phyloP scores from a whole-genome alignment of 2,797 vertebrate species.

The Lagorchestes hirsutus region DNA sequence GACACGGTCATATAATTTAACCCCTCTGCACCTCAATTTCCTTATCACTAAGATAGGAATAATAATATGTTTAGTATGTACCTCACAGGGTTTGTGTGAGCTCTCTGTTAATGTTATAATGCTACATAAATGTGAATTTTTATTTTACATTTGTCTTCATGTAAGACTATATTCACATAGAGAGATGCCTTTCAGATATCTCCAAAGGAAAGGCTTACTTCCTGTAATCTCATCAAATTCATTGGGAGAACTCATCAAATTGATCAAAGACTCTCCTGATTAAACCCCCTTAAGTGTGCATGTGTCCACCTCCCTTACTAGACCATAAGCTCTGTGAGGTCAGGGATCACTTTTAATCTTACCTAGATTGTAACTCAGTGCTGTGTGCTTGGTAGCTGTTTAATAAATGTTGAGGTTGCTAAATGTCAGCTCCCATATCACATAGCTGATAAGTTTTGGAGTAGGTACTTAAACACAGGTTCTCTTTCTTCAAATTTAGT shows the following conservation, averaged over 20 bases:
- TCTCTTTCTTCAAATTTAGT: not conserved
- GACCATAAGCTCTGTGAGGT: not conserved
- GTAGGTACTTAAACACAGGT: not conserved
- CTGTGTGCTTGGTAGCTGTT: not conserved
- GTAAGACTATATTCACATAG: not conserved
- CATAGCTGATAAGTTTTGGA: not conserved
- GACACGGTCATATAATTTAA: not conserved
- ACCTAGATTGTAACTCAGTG: not conserved
- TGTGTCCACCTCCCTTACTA: not conserved
- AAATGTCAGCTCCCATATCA: not conserved
- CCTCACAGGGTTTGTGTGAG: not conserved
- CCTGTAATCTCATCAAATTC: not conserved
- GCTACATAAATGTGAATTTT: not conserved
- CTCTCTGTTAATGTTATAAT: not conserved
- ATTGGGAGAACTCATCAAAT: not conserved
- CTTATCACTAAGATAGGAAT: not conserved
- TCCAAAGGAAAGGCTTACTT: not conserved
- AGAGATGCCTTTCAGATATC: not conserved
- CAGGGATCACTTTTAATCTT: not conserved
- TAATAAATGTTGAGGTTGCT: not conserved
- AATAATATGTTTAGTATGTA: not conserved
- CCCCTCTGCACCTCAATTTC: constrained; percentile 4
- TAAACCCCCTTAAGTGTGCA: not conserved
- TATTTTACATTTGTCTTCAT: not conserved
- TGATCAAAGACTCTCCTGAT: not conserved